Evolutionary conservation across 2,888 invertebrate species (phyloP).

Genomic region (Agrochola lota): DNA sequence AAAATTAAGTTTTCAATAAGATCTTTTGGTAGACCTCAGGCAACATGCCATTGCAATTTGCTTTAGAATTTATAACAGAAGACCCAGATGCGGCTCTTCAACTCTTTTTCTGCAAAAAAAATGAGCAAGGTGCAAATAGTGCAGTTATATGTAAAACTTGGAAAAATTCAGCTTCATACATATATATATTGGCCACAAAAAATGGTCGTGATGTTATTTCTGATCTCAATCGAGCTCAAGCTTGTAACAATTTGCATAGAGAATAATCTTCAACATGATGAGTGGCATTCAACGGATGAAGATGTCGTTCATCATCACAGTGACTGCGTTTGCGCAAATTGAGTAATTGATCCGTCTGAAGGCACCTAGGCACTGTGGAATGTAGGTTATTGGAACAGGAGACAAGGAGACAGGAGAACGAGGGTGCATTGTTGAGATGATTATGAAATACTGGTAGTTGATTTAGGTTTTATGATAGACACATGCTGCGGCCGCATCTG

Average conservation of each 20-base stretch:
- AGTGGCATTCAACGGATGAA: conserved; percentile 54
- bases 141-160: background rate
- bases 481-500: background rate
- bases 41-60: background rate
- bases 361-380: conserved; percentile 1
- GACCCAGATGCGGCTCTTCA: background rate
- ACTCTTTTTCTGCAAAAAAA: background rate
- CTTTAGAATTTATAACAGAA: background rate
- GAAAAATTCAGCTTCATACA: background rate
- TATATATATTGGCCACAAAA: background rate
- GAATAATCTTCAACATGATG: conserved; percentile 30
- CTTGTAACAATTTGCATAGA: conserved; percentile 20
- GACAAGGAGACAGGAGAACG: background rate
- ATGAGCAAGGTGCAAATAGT: no score
- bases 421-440: background rate
- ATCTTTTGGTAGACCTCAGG: background rate
- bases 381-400: conserved; percentile 38
- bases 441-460: background rate
- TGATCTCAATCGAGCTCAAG: conserved; percentile 9
- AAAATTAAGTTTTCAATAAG: no score
- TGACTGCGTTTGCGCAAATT: conserved; percentile 41
- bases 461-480: background rate
- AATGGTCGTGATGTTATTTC: background rate
- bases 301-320: conserved; percentile 57
- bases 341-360: conserved; percentile 39